Evolutionary conservation across 2,113 vertebrate species (phyloP).

Genomic region (Mus pahari): DNA sequence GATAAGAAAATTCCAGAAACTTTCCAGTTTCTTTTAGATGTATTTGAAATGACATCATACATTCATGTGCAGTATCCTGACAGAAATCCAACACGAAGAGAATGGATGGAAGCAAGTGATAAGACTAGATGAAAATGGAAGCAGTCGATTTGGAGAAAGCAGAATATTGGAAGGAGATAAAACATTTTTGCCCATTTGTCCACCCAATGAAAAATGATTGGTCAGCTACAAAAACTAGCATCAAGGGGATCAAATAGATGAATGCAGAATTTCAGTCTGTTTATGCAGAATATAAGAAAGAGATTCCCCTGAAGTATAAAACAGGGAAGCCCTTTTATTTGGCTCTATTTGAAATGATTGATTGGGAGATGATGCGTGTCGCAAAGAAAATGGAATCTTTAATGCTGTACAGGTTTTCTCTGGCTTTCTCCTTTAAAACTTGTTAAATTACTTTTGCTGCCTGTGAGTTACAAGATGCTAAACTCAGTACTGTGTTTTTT

Average conservation of each 20-base stretch:
- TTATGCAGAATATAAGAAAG: conserved; percentile 7
- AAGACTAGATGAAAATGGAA: conserved; percentile 51
- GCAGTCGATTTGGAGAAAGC: not conserved
- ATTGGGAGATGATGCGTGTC: conserved; percentile 33
- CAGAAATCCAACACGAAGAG: conserved; percentile 17
- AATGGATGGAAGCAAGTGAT: conserved; percentile 51
- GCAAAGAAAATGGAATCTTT: conserved; percentile 51
- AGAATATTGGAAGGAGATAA: conserved; percentile 14
- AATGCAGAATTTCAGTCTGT: conserved; percentile 17
- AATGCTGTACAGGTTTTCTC: not conserved
- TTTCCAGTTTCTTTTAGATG: conserved; percentile 65
- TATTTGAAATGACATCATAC: conserved; percentile 68
- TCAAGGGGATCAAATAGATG: conserved; percentile 7
- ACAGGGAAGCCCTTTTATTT: not conserved
- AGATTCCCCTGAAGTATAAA: not conserved
- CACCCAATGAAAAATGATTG: conserved; percentile 25
- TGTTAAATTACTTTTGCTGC: conserved; percentile 37
- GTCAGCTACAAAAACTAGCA: conserved; percentile 44
- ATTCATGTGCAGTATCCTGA: conserved; percentile 22
- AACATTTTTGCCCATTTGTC: conserved; percentile 36
- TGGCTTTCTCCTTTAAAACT: conserved; percentile 47
- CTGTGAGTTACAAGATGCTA: conserved; percentile 55
- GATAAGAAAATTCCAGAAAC: conserved; percentile 71
- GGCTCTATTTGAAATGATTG: conserved; percentile 47
- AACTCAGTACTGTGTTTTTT: conserved; percentile 39